phyloP scores from a whole-genome alignment of 1,140 invertebrate genomes.

The Tetragonula clypearis region DNA sequence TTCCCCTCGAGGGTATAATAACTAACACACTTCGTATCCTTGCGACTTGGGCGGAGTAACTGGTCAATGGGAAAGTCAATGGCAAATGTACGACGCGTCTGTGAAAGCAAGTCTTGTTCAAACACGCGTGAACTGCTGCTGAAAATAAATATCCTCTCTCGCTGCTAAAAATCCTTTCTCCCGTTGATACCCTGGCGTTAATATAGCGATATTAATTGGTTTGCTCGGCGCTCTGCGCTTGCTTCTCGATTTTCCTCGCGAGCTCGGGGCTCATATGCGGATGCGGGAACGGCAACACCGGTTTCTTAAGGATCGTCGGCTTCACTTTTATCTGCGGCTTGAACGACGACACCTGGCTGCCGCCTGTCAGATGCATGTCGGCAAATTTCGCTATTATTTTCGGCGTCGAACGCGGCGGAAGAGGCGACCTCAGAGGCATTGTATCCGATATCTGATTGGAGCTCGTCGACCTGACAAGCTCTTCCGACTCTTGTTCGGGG shows the following conservation, averaged over 20 bases:
- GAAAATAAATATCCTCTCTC: slow-evolving; percentile 43
- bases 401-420: slow-evolving; percentile 83
- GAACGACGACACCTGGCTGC: slow-evolving; percentile 82
- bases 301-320: slow-evolving; percentile 88
- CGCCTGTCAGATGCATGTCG: slow-evolving; percentile 83
- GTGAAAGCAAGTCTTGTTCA: slow-evolving; percentile 14
- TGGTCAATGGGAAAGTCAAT: slow-evolving; percentile 67
- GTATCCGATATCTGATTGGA: slow-evolving; percentile 74
- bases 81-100: slow-evolving; percentile 43
- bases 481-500: slow-evolving; percentile 61
- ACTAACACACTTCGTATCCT: slow-evolving; percentile 64
- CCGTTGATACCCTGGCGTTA: slow-evolving; percentile 2
- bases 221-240: slow-evolving; percentile 77
- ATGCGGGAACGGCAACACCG: slow-evolving; percentile 82
- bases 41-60: slow-evolving; percentile 74
- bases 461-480: slow-evolving; percentile 76
- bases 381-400: slow-evolving; percentile 84
- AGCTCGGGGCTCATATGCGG: slow-evolving; percentile 79
- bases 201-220: slow-evolving; percentile 68
- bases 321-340: slow-evolving; percentile 89
- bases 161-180: slow-evolving; percentile 19
- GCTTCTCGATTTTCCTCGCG: slow-evolving; percentile 79
- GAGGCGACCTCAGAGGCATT: slow-evolving; percentile 76
- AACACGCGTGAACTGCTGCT: slow-evolving; percentile 18
- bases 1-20: slow-evolving; percentile 31